Conservation (phyloP, 2,113 vertebrate genomes). For the Bambusicola thoracicus region DNA sequence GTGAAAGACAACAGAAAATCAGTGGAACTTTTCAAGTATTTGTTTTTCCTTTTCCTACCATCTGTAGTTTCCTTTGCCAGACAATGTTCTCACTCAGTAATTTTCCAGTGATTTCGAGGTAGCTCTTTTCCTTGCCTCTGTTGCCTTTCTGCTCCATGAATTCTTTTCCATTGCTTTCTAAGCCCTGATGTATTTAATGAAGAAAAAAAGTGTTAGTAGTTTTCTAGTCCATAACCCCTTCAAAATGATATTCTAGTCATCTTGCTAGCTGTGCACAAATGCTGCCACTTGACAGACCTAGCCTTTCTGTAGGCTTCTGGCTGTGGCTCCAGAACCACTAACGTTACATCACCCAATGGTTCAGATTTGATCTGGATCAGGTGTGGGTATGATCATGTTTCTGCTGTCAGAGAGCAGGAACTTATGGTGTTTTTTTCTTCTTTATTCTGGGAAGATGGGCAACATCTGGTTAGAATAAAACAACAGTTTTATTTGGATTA, state of each 20-base stretch:
- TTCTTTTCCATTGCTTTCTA: constrained; percentile 12
- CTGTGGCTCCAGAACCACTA: background rate
- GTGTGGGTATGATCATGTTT: constrained; percentile 7
- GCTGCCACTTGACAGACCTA: background rate
- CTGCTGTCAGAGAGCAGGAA: background rate
- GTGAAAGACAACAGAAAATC: background rate
- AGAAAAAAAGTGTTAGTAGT: background rate
- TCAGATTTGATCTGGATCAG: constrained; percentile 16
- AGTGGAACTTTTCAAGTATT: constrained; percentile 28
- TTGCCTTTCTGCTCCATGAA: background rate
- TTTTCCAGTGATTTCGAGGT: constrained; percentile 62
- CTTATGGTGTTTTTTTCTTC: background rate
- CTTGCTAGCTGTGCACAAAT: background rate
- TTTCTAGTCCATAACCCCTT: background rate
- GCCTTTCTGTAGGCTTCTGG: background rate
- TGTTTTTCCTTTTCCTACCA: constrained; percentile 26
- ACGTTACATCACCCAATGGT: background rate
- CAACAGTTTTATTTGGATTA: constrained; percentile 14
- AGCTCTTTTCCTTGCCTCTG: background rate
- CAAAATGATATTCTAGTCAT: background rate
- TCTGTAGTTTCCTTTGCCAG: constrained; percentile 38
- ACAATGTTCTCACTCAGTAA: constrained; percentile 45
- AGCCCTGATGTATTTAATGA: background rate
- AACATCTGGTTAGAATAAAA: constrained; percentile 48
- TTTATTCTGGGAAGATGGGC: background rate